Evolutionary conservation across 2,113 vertebrate genomes (phyloP).

Genomic region (Polypterus bichir): DNA sequence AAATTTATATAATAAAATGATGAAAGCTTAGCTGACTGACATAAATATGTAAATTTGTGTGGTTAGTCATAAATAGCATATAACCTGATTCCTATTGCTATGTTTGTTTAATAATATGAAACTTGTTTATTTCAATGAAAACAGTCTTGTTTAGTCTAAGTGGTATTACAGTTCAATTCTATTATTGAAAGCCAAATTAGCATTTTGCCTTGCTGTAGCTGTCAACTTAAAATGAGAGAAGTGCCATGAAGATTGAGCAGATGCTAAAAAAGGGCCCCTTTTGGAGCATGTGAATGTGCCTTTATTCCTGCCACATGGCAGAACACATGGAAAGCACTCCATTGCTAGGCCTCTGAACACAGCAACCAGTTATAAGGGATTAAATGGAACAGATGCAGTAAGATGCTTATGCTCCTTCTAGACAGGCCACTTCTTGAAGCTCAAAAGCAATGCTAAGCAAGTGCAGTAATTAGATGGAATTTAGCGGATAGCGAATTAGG

Average conservation of each 20-base stretch:
- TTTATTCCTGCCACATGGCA: constrained; percentile 18
- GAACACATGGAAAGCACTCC: constrained; percentile 19
- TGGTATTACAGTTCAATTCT: background rate
- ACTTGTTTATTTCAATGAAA: too few species aligned
- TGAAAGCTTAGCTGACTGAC: too few species aligned
- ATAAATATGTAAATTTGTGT: too few species aligned
- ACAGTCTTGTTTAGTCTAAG: too few species aligned
- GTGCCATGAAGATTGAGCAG: constrained; percentile 5
- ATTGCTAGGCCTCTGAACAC: constrained; percentile 15
- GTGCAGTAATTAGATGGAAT: background rate
- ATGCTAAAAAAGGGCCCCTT: background rate
- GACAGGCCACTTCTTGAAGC: background rate
- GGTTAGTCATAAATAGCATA: too few species aligned
- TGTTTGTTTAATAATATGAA: too few species aligned
- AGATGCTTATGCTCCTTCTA: constrained; percentile 35
- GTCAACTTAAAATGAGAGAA: constrained; percentile 1
- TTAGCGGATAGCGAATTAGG: background rate
- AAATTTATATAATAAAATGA: too few species aligned
- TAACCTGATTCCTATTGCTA: too few species aligned
- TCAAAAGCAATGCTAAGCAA: background rate
- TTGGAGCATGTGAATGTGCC: background rate
- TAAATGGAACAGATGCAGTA: constrained; percentile 44
- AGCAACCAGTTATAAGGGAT: constrained; percentile 35
- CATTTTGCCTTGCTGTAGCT: background rate
- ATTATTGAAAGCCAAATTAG: background rate